A percentile compares a stretch with the other conserved stretches of the same genome.
These are phyloP conservation scores for Opisthocomus hoazin DNA, from an alignment of 2,113 vertebrate genomes.

Conservation along the genomic window DNA sequence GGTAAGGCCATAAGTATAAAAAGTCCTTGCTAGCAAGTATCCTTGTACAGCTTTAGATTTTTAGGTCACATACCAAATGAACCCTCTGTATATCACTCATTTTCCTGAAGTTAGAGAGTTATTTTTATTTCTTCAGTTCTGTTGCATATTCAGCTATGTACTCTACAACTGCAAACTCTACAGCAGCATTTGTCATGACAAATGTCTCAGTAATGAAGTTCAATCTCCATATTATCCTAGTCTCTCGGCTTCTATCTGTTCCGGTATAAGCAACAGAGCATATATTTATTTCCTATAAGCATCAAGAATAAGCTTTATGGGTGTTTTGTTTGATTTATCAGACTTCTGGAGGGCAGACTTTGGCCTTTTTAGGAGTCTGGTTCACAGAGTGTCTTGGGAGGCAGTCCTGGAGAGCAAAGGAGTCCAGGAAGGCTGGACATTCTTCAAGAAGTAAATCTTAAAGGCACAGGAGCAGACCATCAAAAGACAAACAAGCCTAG, in stretches of 20 bases:
- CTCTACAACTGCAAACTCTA: background rate
- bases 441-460: no score
- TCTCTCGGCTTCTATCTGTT: background rate
- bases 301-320: background rate
- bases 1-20: background rate
- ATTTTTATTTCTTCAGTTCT: background rate
- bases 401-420: no score
- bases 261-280: background rate
- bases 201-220: background rate
- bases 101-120: background rate
- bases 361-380: no score
- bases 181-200: background rate
- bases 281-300: background rate
- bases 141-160: background rate
- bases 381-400: no score
- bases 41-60: background rate
- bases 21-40: background rate
- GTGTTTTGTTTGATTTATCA: fast-evolving
- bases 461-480: no score
- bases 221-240: background rate
- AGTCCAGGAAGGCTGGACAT: no score
- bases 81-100: background rate
- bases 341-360: no score
- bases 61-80: background rate
- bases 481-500: no score